Conservation (phyloP, 2,888 invertebrate genomes). For the Artemia sinica region DNA sequence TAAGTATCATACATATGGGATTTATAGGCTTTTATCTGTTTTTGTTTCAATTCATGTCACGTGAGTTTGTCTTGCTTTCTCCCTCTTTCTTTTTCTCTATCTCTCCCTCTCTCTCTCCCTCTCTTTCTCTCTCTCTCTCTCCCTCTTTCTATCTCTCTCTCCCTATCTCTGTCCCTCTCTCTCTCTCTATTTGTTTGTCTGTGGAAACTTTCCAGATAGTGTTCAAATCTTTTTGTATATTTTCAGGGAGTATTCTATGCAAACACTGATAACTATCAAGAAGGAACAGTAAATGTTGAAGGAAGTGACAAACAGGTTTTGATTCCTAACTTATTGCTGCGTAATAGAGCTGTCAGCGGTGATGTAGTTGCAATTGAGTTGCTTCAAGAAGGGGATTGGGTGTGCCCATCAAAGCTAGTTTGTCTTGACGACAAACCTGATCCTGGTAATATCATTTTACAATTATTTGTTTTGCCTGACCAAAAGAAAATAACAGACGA, state of each 20-base stretch:
- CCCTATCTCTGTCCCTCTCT: no score
- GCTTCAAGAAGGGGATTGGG: slow-evolving; percentile 74
- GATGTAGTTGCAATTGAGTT: slow-evolving; percentile 82
- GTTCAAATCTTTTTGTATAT: neutral
- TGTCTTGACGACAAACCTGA: slow-evolving; percentile 32
- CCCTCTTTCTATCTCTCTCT: no score
- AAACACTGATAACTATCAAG: slow-evolving; percentile 81
- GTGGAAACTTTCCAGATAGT: slow-evolving; percentile 27
- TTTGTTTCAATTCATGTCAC: no score
- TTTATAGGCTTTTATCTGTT: no score
- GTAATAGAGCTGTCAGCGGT: slow-evolving; percentile 80
- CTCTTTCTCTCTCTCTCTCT: no score
- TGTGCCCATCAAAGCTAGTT: slow-evolving; percentile 54
- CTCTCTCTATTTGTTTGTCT: no score
- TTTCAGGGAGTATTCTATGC: slow-evolving; percentile 43
- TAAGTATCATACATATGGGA: no score
- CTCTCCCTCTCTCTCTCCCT: no score
- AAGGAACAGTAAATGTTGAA: slow-evolving; percentile 68
- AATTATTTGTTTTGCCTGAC: no score
- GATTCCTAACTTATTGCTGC: slow-evolving; percentile 47
- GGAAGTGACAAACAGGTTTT: slow-evolving; percentile 56
- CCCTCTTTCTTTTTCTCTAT: no score
- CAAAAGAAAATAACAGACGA: no score
- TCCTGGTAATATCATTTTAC: slow-evolving; percentile 35
- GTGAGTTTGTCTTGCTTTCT: no score